These are phyloP conservation scores for Cynodonichthys magdalenae DNA, from an alignment of 2,797 vertebrate species.

Conservation along the genomic window DNA sequence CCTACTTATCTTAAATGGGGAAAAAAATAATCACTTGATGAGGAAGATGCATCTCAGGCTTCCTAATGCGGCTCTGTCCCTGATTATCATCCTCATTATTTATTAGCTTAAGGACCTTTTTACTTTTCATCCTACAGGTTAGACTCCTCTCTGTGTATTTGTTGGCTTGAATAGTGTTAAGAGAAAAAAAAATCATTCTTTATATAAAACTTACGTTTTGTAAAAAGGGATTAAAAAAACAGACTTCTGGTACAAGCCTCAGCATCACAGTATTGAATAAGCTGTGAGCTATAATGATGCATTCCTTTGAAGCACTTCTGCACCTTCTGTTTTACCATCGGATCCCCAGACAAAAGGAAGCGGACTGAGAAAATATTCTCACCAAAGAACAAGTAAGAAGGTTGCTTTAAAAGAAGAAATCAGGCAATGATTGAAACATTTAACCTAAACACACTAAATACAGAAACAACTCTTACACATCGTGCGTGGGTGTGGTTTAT, in stretches of 20 bases:
- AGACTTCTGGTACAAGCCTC: slow-evolving; percentile 31
- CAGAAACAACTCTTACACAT: no score
- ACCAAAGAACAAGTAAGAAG: slow-evolving; percentile 24
- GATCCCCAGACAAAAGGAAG: slow-evolving; percentile 19
- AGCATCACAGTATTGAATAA: slow-evolving; percentile 57
- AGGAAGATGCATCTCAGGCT: slow-evolving; percentile 47
- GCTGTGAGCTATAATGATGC: slow-evolving; percentile 56
- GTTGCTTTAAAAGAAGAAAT: slow-evolving; percentile 9
- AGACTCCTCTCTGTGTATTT: slow-evolving; percentile 18
- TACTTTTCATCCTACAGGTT: slow-evolving; percentile 21
- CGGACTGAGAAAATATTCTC: slow-evolving; percentile 30
- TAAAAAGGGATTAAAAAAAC: slow-evolving; percentile 30
- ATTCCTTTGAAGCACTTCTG: slow-evolving; percentile 58
- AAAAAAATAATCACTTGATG: slow-evolving; percentile 61
- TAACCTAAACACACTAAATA: no score
- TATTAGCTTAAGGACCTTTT: slow-evolving; percentile 56
- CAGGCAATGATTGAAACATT: no score
- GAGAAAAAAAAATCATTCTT: slow-evolving; percentile 25
- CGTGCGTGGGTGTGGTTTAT: background rate
- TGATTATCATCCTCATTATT: slow-evolving; percentile 69
- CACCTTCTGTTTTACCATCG: slow-evolving; percentile 54
- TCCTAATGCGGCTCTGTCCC: slow-evolving; percentile 63
- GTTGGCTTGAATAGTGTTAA: slow-evolving; percentile 11
- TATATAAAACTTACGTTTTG: slow-evolving; percentile 38
- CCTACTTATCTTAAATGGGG: slow-evolving; percentile 63